Percentiles rank a stretch among this genome's conserved stretches.
Evolutionary conservation across 2,797 vertebrate genomes (phyloP).

Genomic region (Danio jaintianensis): DNA sequence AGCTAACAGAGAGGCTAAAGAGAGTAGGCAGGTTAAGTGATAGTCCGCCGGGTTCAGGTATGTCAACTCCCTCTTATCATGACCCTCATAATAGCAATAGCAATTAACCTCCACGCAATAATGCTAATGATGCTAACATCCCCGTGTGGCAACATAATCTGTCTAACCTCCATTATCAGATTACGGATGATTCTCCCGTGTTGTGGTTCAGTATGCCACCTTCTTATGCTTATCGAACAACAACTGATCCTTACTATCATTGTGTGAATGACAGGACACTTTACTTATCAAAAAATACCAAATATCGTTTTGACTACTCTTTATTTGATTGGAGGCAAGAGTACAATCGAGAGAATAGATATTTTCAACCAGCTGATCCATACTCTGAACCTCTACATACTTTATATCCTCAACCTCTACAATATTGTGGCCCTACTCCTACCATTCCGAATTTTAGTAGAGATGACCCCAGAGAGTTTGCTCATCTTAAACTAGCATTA

Average conservation of each 20-base stretch:
- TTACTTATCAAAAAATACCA: background rate
- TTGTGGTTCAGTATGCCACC: background rate
- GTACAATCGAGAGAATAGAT: background rate
- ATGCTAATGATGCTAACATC: background rate
- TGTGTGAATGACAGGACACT: background rate
- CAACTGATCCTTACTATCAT: background rate
- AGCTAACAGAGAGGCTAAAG: background rate
- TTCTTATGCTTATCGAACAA: background rate
- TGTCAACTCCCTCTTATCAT: background rate
- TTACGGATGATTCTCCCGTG: background rate
- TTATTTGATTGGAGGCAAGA: background rate
- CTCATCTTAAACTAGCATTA: slow-evolving; percentile 25
- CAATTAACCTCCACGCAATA: background rate
- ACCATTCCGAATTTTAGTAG: slow-evolving; percentile 4
- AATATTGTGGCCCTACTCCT: background rate
- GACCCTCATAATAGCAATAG: background rate
- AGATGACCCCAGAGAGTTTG: slow-evolving; percentile 5
- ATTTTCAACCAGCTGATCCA: background rate
- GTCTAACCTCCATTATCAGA: too few species aligned
- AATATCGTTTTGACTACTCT: background rate
- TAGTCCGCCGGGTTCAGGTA: background rate
- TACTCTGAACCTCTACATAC: accelerated
- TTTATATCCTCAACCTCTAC: background rate
- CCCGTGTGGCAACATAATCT: accelerated
- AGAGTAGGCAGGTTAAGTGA: background rate